phyloP scores from a whole-genome alignment of 1,140 invertebrate genomes.

The Sminthurinus signatus region DNA sequence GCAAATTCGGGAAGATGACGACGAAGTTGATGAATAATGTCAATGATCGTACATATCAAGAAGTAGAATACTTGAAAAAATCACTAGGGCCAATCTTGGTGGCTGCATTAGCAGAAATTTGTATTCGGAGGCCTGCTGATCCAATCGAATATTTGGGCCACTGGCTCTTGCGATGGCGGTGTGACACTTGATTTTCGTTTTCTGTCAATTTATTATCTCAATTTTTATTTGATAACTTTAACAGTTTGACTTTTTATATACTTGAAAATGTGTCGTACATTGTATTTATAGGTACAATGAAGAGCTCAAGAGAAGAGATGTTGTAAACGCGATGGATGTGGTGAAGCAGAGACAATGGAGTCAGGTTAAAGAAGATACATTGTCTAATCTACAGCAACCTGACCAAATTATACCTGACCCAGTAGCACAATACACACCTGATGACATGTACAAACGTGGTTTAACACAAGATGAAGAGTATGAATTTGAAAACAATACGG shows the following conservation, averaged over 20 bases:
- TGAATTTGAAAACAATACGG: background rate
- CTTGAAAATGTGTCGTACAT: no score
- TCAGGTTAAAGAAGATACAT: conserved; percentile 9
- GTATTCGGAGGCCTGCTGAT: conserved; percentile 36
- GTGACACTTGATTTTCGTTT: no score
- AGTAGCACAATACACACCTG: background rate
- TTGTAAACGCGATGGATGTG: conserved; percentile 36
- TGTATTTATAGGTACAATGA: no score
- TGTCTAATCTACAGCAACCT: background rate
- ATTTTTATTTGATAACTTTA: no score
- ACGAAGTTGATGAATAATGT: background rate
- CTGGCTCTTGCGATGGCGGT: conserved; percentile 38
- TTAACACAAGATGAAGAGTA: background rate
- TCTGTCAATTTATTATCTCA: no score
- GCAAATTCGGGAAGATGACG: no score
- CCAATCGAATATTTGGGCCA: conserved; percentile 41
- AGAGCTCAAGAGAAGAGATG: conserved; percentile 37
- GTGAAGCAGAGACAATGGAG: conserved; percentile 24
- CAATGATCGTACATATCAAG: conserved; percentile 28
- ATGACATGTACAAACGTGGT: background rate
- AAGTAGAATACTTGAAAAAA: conserved; percentile 40
- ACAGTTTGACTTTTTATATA: no score
- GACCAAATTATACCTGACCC: background rate
- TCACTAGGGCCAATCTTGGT: conserved; percentile 37
- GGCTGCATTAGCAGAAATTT: conserved; percentile 39